Evolutionary conservation across 1,140 invertebrate species (phyloP), one percentile per base, ranked within the genome.

Genomic region (Drosophila albomicans): DNA sequence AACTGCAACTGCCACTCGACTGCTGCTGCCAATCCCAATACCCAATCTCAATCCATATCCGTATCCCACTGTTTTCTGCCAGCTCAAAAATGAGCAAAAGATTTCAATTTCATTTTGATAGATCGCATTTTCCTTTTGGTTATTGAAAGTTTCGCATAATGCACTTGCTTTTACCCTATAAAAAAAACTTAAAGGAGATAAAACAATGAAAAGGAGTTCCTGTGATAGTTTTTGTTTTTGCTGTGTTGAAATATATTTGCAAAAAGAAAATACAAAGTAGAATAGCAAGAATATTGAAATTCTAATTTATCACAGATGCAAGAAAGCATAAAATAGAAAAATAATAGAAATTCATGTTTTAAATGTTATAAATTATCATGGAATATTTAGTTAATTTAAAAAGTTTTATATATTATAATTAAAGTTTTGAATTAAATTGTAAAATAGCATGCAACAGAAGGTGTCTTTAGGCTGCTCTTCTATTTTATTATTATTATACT

Each of bases 51-150:
- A 77, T 79, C 79, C 63, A 65, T 75, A 82, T 75, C 64, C 64
- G 25, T 58, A 59, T 79, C 13, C 32, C 41, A 25, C 15, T 48
- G 51, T 70, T 63, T 63, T 46, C 59, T 41, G 48, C 32, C 69
- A 85, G 71, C 86, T 89, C 78, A 85, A 85, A 89, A 91, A 90
- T 89, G 85, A 82, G 81, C 85, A 91, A 86, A 90, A 90, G 86
- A 89, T 89, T 89, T 89, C 85, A 91, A 89, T 90, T 89, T 89
- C 86, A 89, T 90, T 90, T 89, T 89, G 85, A 89, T 89, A 74
- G 85, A 89, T 89, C 79, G 79, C 81, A 69, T 73, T 86, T 79
- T 48, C 48, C 30, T 59, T 25, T 56, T 25, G 46, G 3, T 20
- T 56, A 16, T 32, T 51, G 58, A 20, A 57, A 58, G 2, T 16